Percentiles rank a stretch among this genome's conserved stretches.
Conservation (phyloP, 2,797 vertebrate genomes). For the Garrulus glandarius region DNA sequence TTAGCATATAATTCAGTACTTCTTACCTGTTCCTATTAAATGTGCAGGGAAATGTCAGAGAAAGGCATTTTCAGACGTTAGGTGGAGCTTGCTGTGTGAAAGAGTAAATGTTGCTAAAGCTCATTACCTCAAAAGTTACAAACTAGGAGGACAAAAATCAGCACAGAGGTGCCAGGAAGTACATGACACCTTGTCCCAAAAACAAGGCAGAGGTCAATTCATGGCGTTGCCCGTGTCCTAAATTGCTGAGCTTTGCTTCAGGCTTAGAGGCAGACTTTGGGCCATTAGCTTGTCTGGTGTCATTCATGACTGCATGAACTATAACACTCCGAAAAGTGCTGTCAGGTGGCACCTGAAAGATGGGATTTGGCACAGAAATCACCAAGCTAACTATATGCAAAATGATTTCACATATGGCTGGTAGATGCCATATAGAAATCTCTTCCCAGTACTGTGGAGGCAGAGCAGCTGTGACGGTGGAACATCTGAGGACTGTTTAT, state of each 20-base stretch:
- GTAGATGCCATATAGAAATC: background rate
- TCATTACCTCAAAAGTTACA: background rate
- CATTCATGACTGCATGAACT: background rate
- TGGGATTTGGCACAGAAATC: background rate
- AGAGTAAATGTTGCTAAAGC: background rate
- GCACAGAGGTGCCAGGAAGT: background rate
- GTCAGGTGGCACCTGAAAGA: background rate
- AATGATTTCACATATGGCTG: fast-evolving
- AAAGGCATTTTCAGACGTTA: background rate
- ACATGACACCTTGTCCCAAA: fast-evolving
- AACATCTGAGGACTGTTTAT: background rate
- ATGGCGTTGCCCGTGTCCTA: fast-evolving
- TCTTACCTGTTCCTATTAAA: background rate
- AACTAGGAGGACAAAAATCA: background rate
- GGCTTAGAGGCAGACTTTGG: background rate
- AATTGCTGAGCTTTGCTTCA: background rate
- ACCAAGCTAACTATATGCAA: background rate
- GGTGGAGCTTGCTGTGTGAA: background rate
- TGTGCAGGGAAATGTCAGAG: background rate
- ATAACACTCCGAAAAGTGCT: background rate
- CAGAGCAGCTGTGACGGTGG: fast-evolving
- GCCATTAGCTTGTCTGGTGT: background rate
- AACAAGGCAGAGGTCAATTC: background rate
- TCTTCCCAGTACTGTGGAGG: fast-evolving
- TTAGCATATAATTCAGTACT: background rate